phyloP scores from a whole-genome alignment of 1,140 invertebrate species.

The Laodelphax striatellus region DNA sequence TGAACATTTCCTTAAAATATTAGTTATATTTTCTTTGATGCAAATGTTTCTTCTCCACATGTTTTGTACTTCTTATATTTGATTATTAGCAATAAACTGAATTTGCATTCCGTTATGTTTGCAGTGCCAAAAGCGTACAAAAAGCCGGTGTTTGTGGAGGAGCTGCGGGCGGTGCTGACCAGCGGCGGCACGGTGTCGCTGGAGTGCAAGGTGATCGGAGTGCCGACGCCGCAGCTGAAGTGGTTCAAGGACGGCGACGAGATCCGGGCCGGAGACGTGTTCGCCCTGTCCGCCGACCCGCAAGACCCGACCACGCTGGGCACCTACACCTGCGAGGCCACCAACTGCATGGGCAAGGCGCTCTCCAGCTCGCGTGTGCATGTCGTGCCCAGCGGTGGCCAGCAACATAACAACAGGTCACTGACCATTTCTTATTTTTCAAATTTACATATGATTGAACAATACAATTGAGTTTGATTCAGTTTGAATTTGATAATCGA shows the following conservation, averaged over 20 bases:
- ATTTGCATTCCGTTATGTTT: slow-evolving; percentile 26
- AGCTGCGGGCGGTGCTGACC: slow-evolving; percentile 64
- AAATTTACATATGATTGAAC: no score
- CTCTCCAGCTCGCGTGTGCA: slow-evolving; percentile 66
- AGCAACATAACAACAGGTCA: no score
- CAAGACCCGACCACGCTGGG: slow-evolving; percentile 72
- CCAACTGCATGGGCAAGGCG: slow-evolving; percentile 74
- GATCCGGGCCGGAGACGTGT: slow-evolving; percentile 78
- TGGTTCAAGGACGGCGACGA: slow-evolving; percentile 80
- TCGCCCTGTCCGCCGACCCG: slow-evolving; percentile 66
- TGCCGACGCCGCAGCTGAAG: slow-evolving; percentile 63
- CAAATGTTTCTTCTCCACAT: no score
- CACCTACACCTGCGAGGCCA: slow-evolving; percentile 71
- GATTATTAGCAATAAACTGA: no score
- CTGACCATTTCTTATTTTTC: no score
- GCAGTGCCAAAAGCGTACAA: slow-evolving; percentile 79
- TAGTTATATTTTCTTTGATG: no score
- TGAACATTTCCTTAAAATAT: no score
- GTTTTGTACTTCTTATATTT: no score
- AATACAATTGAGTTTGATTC: no score
- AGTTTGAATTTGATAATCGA: no score
- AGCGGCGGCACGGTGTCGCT: slow-evolving; percentile 70
- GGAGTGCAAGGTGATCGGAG: slow-evolving; percentile 79
- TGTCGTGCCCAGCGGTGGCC: slow-evolving; percentile 44
- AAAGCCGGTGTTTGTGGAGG: slow-evolving; percentile 71